Base-by-base conservation (phyloP, 2,888 invertebrate genomes). In the Criorhina ranunculi region DNA sequence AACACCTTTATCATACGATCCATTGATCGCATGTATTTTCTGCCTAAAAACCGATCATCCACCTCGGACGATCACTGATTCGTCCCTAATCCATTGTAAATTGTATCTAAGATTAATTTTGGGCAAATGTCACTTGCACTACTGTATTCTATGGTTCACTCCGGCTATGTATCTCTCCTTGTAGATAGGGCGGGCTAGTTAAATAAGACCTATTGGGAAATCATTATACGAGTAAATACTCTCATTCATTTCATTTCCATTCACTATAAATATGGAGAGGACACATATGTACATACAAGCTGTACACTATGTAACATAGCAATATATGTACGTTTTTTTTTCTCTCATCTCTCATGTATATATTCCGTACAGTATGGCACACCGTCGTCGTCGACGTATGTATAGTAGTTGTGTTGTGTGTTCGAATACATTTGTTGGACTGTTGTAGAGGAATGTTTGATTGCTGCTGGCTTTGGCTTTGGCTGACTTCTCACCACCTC, bases 401-500 rank as follows among this genome's bases (percentile, higher is more conserved):
- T 64, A 35, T 57, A 33, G n/a, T 73, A 49, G 69, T 81, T 70
- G 70, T 55, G 83, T 73, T 79, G 83, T 78, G 55, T 79, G 83
- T 83, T 82, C 60, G 79, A 83, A 72, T 72, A 72, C 31, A 77
- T 82, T 55, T 82, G 82, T 78, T 83, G 12, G 67, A 70, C 46
- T 64, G 80, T 69, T 57, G 55, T 78, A 12, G 66, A 66, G 46
- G 62, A 75, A 62, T 77, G 80, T 80, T 80, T 75, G 80, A 79
- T 76, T 66, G 70, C 66, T 70, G 60, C 59, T 76, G 69, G 46
- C 69, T 77, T 15, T 24, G 35, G 59, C 44, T 72, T 72, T 35
- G 9, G 19, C 51, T 19, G 46, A 33, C 33, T 24, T 17, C 37
- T 69, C 46, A 60, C 29, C 66, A 11, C 42, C 44, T 73, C 42